A percentile compares a stretch with the other conserved stretches of the same genome.
Conservation (phyloP, 2,888 invertebrate genomes). For the Camponotus fellah region DNA sequence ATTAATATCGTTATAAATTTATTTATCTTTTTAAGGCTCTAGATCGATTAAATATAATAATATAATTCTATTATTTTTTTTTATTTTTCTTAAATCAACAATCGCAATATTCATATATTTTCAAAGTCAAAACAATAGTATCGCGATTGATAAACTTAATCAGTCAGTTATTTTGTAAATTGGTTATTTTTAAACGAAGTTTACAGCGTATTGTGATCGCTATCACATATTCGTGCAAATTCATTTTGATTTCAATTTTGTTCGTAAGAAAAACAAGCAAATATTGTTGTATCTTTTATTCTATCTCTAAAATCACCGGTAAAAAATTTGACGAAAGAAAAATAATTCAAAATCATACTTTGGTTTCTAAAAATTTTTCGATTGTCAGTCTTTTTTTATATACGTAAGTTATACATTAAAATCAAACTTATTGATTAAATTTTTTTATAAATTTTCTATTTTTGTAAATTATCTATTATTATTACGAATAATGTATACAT, state of each 20-base stretch:
- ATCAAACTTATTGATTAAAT: constrained; percentile 7
- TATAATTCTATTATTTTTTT: background rate
- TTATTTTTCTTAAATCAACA: background rate
- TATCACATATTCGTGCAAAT: constrained; percentile 18
- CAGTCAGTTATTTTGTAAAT: background rate
- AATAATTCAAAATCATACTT: constrained; percentile 48
- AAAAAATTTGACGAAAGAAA: constrained; percentile 66
- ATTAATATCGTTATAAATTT: background rate
- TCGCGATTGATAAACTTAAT: background rate
- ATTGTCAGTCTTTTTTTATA: background rate
- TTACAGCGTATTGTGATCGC: background rate
- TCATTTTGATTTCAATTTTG: constrained; percentile 8
- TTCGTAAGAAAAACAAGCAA: constrained; percentile 22
- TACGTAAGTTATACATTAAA: constrained; percentile 1
- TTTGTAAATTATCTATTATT: constrained; percentile 12
- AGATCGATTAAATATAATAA: constrained; percentile 10
- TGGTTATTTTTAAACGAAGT: constrained; percentile 34
- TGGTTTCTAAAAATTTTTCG: constrained; percentile 41
- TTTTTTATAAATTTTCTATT: constrained; percentile 1
- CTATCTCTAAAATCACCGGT: constrained; percentile 67
- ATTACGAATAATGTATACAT: background rate
- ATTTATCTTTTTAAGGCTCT: background rate
- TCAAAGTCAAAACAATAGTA: background rate
- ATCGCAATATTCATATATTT: constrained; percentile 2
- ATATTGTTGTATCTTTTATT: background rate